Evolutionary conservation across 2,113 vertebrate genomes (phyloP).

Genomic region (Tapirus terrestris): DNA sequence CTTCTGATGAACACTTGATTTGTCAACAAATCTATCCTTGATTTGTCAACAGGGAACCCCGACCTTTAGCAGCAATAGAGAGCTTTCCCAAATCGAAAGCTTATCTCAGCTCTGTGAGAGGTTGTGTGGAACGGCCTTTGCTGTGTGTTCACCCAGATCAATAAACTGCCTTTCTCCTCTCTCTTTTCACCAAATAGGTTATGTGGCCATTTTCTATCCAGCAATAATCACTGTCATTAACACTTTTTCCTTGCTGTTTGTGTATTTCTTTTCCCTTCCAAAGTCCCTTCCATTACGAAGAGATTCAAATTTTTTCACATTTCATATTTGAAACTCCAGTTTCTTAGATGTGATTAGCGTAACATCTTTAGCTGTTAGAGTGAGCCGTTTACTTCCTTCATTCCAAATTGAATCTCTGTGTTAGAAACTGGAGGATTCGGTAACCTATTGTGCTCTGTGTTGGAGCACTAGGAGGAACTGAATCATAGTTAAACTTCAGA

Average conservation of each 20-base stretch:
- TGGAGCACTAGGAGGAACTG: background rate
- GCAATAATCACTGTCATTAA: background rate
- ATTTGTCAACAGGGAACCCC: background rate
- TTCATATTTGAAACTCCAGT: constrained; percentile 31
- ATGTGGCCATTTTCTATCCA: background rate
- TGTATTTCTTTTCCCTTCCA: constrained; percentile 14
- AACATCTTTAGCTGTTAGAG: constrained; percentile 36
- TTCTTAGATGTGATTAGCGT: constrained; percentile 37
- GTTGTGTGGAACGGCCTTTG: background rate
- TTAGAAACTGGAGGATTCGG: constrained; percentile 23
- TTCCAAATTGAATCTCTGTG: constrained; percentile 31
- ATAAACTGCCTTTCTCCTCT: background rate
- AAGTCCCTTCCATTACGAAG: background rate
- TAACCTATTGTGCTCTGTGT: constrained; percentile 31
- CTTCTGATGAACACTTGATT: constrained; percentile 8
- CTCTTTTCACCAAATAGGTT: background rate
- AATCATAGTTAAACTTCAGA: constrained; percentile 51
- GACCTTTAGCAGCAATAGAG: background rate
- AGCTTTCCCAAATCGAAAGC: background rate
- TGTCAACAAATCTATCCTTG: background rate
- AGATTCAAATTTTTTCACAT: constrained; percentile 22
- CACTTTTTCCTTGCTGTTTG: background rate
- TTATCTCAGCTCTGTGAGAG: background rate
- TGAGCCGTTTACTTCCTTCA: constrained; percentile 22
- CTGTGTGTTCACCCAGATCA: background rate